Evolutionary conservation across 2,888 invertebrate species (phyloP).

Genomic region (Creontiades dilutus): DNA sequence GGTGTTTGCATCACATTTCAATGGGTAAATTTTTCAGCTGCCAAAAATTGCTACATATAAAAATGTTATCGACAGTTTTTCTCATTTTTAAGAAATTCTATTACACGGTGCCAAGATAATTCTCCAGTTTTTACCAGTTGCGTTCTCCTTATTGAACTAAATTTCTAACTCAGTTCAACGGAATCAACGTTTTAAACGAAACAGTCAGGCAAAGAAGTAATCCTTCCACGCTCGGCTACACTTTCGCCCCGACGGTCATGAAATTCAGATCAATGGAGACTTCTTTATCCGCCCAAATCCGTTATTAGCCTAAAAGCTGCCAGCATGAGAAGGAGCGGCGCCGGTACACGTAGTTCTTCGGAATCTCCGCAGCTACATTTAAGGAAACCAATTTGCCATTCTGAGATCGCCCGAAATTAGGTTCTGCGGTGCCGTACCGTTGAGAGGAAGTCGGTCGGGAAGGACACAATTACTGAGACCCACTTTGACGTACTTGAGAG

Average conservation of each 20-base stretch:
- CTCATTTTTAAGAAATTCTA: too few species aligned
- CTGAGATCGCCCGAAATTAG: neutral
- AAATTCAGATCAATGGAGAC: constrained; percentile 14
- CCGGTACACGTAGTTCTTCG: constrained; percentile 8
- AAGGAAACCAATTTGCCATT: constrained; percentile 19
- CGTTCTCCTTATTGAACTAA: too few species aligned
- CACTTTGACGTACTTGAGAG: neutral
- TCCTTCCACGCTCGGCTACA: neutral
- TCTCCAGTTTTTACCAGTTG: too few species aligned
- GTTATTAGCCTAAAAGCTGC: constrained; percentile 48
- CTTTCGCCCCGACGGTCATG: constrained; percentile 17
- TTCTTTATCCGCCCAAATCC: neutral
- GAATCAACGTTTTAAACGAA: neutral
- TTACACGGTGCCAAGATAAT: too few species aligned
- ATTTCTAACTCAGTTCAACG: too few species aligned
- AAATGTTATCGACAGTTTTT: too few species aligned
- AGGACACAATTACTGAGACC: neutral
- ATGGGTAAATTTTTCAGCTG: too few species aligned
- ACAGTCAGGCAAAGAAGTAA: neutral
- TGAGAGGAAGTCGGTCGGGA: constrained; percentile 20
- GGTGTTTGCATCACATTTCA: too few species aligned
- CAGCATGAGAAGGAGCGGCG: neutral
- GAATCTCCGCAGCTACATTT: constrained; percentile 28
- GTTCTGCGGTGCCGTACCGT: constrained; percentile 6
- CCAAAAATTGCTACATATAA: too few species aligned